phyloP scores from a whole-genome alignment of 1,140 invertebrate species.

The Ridgeia piscesae region DNA sequence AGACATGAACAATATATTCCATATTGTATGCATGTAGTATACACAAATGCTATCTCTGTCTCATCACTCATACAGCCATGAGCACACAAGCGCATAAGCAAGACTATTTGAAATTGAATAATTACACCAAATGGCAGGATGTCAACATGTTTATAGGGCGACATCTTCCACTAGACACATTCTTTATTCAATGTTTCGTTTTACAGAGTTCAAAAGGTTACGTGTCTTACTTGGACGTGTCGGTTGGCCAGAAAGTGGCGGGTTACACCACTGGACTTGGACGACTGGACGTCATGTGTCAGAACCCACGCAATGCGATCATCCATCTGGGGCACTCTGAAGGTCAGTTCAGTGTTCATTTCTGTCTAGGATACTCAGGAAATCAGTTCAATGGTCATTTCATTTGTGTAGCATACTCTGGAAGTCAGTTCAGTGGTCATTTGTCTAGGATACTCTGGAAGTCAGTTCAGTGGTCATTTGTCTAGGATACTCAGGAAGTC shows the following conservation, averaged over 20 bases:
- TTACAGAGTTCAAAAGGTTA: conserved; percentile 79
- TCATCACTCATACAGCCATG: no score
- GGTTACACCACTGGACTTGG: conserved; percentile 75
- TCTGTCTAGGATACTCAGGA: no score
- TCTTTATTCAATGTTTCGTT: conserved; percentile 29
- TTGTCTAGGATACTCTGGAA: no score
- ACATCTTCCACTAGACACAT: conserved; percentile 21
- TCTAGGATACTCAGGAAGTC: conserved; percentile 85
- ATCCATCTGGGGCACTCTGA: conserved; percentile 86
- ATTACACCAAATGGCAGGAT: neutral
- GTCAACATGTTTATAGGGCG: conserved; percentile 9
- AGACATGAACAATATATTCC: no score
- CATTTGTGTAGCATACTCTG: no score
- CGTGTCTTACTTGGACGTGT: conserved; percentile 91
- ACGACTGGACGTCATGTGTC: conserved; percentile 79
- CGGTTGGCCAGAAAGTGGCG: conserved; percentile 84
- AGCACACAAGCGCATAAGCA: no score
- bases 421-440: no score
- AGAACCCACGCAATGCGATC: conserved; percentile 95
- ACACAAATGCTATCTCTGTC: no score
- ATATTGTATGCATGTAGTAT: no score
- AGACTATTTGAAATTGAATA: no score
- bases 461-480: conserved; percentile 72
- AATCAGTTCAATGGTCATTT: no score
- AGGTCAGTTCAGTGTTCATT: conserved; percentile 62